Percentiles rank a stretch among this genome's conserved stretches.
phyloP scores from a whole-genome alignment of 1,140 invertebrate species.

The Cardiocondyla obscurior region DNA sequence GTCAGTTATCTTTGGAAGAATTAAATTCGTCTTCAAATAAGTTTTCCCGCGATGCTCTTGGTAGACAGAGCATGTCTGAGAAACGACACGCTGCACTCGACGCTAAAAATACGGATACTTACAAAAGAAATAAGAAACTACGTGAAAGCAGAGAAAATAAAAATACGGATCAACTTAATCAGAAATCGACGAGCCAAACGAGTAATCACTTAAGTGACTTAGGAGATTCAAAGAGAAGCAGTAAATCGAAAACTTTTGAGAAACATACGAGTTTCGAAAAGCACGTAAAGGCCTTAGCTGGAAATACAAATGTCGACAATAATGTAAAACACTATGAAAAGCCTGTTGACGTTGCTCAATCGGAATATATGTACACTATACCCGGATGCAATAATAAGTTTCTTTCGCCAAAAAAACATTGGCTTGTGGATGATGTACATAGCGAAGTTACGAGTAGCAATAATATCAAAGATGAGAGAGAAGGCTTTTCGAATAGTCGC shows the following conservation, averaged over 20 bases:
- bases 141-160: constrained; percentile 86
- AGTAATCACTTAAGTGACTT: constrained; percentile 46
- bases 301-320: constrained; percentile 73
- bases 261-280: constrained; percentile 68
- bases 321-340: constrained; percentile 73
- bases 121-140: constrained; percentile 95
- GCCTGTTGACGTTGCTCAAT: constrained; percentile 70
- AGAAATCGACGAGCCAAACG: constrained; percentile 45
- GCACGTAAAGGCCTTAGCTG: constrained; percentile 68
- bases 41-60: constrained; percentile 95
- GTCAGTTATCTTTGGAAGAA: constrained; percentile 91
- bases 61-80: constrained; percentile 98
- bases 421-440: constrained; percentile 86
- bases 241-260: constrained; percentile 58
- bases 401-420: constrained; percentile 85
- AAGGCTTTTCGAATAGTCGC: constrained; percentile 86
- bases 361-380: constrained; percentile 81
- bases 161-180: constrained; percentile 71
- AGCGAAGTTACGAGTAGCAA: constrained; percentile 81
- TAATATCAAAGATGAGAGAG: constrained; percentile 84
- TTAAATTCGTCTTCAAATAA: constrained; percentile 86
- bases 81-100: constrained; percentile 97
- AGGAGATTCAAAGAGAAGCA: constrained; percentile 52
- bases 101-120: constrained; percentile 97
- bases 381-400: constrained; percentile 80